Base-by-base conservation (phyloP, 30 jellyfish, hydroid and myxozoan species). In the Pelagia noctiluca region DNA sequence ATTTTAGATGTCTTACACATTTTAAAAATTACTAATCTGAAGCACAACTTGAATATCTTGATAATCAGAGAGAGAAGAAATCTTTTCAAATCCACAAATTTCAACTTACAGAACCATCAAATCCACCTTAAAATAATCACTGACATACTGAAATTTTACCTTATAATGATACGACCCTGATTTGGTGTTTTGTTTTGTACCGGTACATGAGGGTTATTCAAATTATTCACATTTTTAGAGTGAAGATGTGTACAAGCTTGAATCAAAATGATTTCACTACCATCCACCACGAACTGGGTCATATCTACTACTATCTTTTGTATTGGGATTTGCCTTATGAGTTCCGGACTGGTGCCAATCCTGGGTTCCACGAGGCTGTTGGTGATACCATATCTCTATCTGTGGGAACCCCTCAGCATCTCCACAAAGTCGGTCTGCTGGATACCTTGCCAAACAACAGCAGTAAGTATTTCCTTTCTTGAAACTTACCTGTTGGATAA, bases 321-420 rank as follows among this genome's bases (percentile, higher is more conserved):
- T 88, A 88, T 35, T 80, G 96, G 93, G 75, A 88, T 80, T 90
- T 69, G 50, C 85, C 97, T 2, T 3, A 35, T 33, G 76, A 24
- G 5, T 88, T 68, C 42, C 53, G 97, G 13, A 68, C 67, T 34
- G 97, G 97, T 37, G 97, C 97, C 0, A 88, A 88, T 66, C 97
- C 96, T 69, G 97, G 96, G 18, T 88, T 88, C 54, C 97, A 88
- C 31, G 97, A 88, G 64, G 97, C 97, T 10, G 92, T 88, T 36
- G 97, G 96, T n/a, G 93, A 82, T 50, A 70, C 82, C 3, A 24
- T 88, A 18, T 80, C 88, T 2, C 66, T 88, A 42, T 80, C 97
- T 46, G 90, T 80, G 35, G 84, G 71, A 71, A 80, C 96, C 22
- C 97, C 99, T 2, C 73, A 76, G 50, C 97, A 93, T 93, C 75